Evolutionary conservation across 2,797 vertebrate genomes (phyloP).

Genomic region (Pogoniulus pusillus): DNA sequence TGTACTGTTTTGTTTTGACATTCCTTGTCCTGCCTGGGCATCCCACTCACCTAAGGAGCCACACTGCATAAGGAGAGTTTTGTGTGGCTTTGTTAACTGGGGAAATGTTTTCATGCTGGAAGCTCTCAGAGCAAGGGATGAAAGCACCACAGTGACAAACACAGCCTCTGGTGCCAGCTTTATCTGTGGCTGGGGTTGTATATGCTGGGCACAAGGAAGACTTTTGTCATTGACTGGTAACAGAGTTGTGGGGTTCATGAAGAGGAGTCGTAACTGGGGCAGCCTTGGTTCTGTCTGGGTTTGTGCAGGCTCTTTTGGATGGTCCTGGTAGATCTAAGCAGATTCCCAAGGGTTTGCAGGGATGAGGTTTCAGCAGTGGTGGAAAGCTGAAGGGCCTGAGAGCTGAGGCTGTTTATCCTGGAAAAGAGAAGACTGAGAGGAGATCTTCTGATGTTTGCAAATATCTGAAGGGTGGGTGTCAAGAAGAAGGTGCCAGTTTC

Average conservation of each 20-base stretch:
- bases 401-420: too few relatives aligned
- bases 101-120: not conserved
- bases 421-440: too few relatives aligned
- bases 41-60: constrained; percentile 45
- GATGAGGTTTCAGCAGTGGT: not conserved
- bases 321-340: not conserved
- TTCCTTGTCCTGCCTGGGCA: constrained; percentile 67
- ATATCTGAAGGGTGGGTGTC: too few relatives aligned
- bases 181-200: not conserved
- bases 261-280: rapidly evolving
- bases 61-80: not conserved
- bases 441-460: too few relatives aligned
- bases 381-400: not conserved
- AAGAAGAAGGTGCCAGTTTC: too few relatives aligned
- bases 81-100: constrained; percentile 4
- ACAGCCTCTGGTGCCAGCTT: not conserved
- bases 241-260: not conserved
- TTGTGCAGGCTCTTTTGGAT: rapidly evolving
- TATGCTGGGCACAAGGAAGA: not conserved
- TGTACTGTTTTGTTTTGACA: constrained; percentile 70
- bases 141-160: not conserved
- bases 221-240: not conserved
- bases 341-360: not conserved
- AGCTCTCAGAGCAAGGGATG: not conserved
- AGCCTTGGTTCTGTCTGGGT: rapidly evolving